These are phyloP conservation scores for Ariolimax columbianus DNA, from an alignment of 2,888 invertebrate species.

Conservation along the genomic window DNA sequence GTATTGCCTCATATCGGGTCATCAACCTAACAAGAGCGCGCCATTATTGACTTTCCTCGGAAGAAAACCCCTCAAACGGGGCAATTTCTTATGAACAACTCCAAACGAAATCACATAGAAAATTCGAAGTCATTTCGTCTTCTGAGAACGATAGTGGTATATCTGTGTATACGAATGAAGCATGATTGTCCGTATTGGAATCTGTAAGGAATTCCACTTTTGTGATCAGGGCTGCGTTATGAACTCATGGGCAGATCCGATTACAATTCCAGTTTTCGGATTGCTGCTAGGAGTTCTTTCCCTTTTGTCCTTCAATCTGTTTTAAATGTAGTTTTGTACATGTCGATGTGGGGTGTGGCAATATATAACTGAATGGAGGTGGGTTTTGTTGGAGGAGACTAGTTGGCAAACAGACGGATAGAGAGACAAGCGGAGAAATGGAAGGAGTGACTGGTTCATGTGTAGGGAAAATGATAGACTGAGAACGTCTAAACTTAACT, in stretches of 20 bases:
- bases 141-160: background rate
- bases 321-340: no score
- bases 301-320: background rate
- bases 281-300: background rate
- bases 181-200: background rate
- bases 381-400: no score
- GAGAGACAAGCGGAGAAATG: no score
- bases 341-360: no score
- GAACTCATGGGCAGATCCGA: background rate
- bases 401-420: no score
- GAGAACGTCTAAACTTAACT: no score
- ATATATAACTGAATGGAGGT: no score
- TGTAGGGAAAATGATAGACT: no score
- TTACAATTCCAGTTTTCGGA: background rate
- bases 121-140: background rate
- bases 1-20: background rate
- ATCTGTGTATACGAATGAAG: background rate
- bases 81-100: background rate
- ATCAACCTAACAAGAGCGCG: constrained; percentile 1
- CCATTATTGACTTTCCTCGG: background rate
- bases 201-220: background rate
- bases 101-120: background rate
- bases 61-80: constrained; percentile 10
- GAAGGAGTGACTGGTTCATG: no score
- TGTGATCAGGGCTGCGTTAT: background rate